phyloP scores from a whole-genome alignment of 2,888 invertebrate species.

The Andrena fulva region DNA sequence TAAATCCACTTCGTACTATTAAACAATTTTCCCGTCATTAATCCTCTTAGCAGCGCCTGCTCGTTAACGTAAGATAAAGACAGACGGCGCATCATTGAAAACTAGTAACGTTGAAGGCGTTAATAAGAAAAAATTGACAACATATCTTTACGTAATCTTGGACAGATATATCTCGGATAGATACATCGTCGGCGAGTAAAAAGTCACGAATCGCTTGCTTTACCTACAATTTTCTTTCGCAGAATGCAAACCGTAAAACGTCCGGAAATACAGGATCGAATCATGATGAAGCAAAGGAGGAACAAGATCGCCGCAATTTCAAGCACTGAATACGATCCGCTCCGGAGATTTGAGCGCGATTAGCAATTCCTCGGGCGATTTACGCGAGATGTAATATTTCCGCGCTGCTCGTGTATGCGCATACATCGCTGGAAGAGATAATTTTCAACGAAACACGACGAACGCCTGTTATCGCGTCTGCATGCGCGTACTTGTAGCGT shows the following conservation, averaged over 20 bases:
- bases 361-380: slow-evolving; percentile 5
- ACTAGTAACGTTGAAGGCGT: neutral
- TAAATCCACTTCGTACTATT: neutral
- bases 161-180: neutral
- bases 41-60: neutral
- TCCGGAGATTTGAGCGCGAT: neutral
- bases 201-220: too few relatives aligned
- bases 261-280: neutral
- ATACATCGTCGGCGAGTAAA: neutral
- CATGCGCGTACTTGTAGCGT: neutral
- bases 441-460: slow-evolving; percentile 22
- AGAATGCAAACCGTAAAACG: neutral
- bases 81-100: neutral
- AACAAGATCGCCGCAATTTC: neutral
- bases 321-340: neutral
- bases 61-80: neutral
- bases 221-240: neutral
- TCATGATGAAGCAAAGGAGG: neutral
- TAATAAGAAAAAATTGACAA: neutral
- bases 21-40: neutral
- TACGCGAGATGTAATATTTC: neutral
- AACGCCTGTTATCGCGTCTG: slow-evolving; percentile 36
- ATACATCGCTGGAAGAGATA: slow-evolving; percentile 12
- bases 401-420: neutral
- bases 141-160: slow-evolving; percentile 1